Evolutionary conservation across 1,140 invertebrate genomes (phyloP), one percentile per base, ranked within the genome.

Genomic region (Drosophila ogumai): DNA sequence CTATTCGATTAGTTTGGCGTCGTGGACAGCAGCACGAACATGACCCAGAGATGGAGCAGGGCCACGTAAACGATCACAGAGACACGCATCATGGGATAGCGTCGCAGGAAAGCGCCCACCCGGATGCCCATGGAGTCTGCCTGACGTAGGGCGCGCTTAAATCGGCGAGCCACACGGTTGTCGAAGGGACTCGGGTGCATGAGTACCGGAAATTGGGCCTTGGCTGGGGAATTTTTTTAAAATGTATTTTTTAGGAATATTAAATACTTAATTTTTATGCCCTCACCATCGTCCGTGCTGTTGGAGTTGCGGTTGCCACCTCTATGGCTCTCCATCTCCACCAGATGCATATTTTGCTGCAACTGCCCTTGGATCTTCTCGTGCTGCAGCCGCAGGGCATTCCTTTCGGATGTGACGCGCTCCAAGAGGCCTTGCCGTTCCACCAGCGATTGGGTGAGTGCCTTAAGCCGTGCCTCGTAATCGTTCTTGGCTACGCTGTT

Each of bases 391-490:
- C 94, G 93, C 25, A 97, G 93, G 12, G 96, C 96, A 93, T 97
- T 97, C 77, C 96, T 95, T 80, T 98, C 96, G 1, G 96, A 95
- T 32, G 96, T 96, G 17, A 97, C 93, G 28, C 94, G 94, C 92
- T 98, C 97, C 31, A 98, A 82, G 57, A 95, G 93, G 55, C 95
- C 95, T 91, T 98, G 97, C 85, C 97, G 97, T 64, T 96, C 94
- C 57, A 98, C 96, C 17, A 98, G 93, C 50, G 96, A 96, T 87
- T 97, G 96, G 2, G 96, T 97, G 12, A 97, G 93, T 3, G 94
- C 93, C 59, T 95, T 94, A 3, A 97, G 92, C 68, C 96, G 93
- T 9, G 94, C 93, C 92, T 97, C 96, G 41, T 96, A 92, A 87
- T 96, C 96, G 64, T 52, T 84, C 13, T 88, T 90, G 34, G 68